Conservation (phyloP, 1,140 invertebrate species). For the Cryptotermes secundus region DNA sequence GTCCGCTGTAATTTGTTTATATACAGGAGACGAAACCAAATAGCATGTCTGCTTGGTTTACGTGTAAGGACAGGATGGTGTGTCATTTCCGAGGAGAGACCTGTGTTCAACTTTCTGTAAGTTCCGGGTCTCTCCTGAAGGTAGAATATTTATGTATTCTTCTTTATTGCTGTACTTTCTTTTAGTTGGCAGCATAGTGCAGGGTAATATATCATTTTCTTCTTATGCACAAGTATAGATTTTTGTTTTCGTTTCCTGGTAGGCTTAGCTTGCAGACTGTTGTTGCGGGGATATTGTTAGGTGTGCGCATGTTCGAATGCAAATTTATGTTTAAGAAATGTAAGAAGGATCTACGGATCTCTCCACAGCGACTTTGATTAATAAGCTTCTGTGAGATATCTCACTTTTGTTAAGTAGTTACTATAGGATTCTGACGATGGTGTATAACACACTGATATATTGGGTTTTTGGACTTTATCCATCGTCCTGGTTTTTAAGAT, state of each 20-base stretch:
- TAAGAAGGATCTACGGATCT: not conserved
- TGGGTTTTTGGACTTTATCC: too few species aligned
- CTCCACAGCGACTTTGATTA: not conserved
- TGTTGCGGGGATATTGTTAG: not conserved
- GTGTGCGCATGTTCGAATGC: not conserved
- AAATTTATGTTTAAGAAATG: not conserved
- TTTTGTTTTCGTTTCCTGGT: not conserved
- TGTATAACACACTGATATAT: too few species aligned
- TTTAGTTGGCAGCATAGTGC: not conserved
- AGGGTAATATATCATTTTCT: not conserved
- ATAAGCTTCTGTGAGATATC: too few species aligned
- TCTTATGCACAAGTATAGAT: not conserved
- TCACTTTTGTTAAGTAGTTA: too few species aligned
- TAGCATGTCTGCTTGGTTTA: too few species aligned
- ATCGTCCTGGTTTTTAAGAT: too few species aligned
- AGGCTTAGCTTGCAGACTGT: not conserved
- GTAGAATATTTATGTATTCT: not conserved
- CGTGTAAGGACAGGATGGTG: too few species aligned
- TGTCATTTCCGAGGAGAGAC: not conserved
- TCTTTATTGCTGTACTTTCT: not conserved
- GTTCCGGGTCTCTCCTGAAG: not conserved
- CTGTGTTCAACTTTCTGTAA: not conserved
- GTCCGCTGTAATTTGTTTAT: too few species aligned
- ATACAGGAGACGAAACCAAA: too few species aligned
- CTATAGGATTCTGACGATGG: too few species aligned